Base-by-base conservation (phyloP, 2,113 vertebrate genomes). In the Nesospiza acunhae region DNA sequence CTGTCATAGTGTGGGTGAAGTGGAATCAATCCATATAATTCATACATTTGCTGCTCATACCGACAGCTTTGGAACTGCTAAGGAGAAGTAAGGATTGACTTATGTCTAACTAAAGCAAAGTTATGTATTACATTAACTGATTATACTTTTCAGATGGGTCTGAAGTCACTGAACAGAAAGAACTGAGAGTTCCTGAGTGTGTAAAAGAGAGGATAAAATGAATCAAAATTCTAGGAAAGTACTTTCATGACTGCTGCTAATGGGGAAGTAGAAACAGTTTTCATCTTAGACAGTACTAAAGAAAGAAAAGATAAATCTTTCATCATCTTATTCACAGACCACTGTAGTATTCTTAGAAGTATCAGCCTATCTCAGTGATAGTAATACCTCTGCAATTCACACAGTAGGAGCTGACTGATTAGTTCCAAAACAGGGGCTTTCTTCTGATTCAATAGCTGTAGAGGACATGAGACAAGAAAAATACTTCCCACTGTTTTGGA, bases 1-100 rank as follows among this genome's bases (percentile, higher is more conserved):
- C 72, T 96, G 59, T 90, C 76, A 59, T 41, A 70, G 44, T 77
- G 94, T 96, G 95, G 79, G 79, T 90, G 94, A 94, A 91, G 46
- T 84, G 47, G 94, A 94, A 84, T 97, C 79, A 94, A 28, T 94
- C 88, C 56, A 28, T 84, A 52, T 86, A 41, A 52, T 90, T 91
- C 85, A 80, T 94, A 56, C 31, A 63, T 90, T 92, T 93, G 60
- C 90, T 90, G 42, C 52, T 92, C 82, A 50, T 81, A 28, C 39
- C 56, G 70, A 44, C 28, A 75, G 39, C 55, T 94, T 72, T 27
- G 47, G 26, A 62, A 79, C 24, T 55, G 42, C 44, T 90, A 70
- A 92, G 35, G 53, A 56, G 79, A 91, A 96, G 74, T 70, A 83
- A 81, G 35, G 42, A 76, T 12, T 88, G 68, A 67, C 31, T 92